A percentile compares a stretch with the other conserved stretches of the same genome.
phyloP scores from a whole-genome alignment of 2,888 invertebrate genomes.

The Aradus depressus region DNA sequence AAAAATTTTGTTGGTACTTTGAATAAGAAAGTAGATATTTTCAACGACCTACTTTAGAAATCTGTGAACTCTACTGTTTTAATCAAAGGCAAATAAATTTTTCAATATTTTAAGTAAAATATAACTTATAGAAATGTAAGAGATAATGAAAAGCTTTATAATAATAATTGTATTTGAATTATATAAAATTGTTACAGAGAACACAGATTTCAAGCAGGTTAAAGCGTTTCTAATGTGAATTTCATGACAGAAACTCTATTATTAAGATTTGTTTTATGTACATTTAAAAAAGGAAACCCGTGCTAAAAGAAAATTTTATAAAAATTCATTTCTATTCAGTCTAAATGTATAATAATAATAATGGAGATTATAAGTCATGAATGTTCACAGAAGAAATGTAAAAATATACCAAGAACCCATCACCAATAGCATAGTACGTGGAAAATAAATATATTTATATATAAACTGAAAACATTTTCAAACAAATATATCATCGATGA shows the following conservation, averaged over 20 bases:
- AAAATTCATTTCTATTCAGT: too few relatives aligned
- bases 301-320: too few relatives aligned
- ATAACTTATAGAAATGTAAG: neutral
- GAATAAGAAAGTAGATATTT: too few relatives aligned
- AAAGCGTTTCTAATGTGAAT: slow-evolving; percentile 6
- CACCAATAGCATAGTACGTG: slow-evolving; percentile 15
- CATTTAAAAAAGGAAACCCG: too few relatives aligned
- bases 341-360: too few relatives aligned
- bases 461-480: too few relatives aligned
- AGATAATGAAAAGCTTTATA: neutral
- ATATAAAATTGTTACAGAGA: neutral
- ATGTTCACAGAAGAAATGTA: slow-evolving; percentile 18
- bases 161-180: neutral
- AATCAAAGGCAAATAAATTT: neutral
- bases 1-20: too few relatives aligned
- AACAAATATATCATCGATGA: too few relatives aligned
- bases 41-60: slow-evolving; percentile 15
- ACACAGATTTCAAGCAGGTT: slow-evolving; percentile 17
- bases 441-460: neutral
- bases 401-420: slow-evolving; percentile 14
- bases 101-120: slow-evolving; percentile 6
- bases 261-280: neutral
- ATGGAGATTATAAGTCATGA: slow-evolving; percentile 19
- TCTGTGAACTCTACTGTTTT: neutral
- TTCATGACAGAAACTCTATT: slow-evolving; percentile 17